These are phyloP conservation scores for Psittacula derbiana DNA, from an alignment of 2,797 vertebrate genomes.

Conservation along the genomic window DNA sequence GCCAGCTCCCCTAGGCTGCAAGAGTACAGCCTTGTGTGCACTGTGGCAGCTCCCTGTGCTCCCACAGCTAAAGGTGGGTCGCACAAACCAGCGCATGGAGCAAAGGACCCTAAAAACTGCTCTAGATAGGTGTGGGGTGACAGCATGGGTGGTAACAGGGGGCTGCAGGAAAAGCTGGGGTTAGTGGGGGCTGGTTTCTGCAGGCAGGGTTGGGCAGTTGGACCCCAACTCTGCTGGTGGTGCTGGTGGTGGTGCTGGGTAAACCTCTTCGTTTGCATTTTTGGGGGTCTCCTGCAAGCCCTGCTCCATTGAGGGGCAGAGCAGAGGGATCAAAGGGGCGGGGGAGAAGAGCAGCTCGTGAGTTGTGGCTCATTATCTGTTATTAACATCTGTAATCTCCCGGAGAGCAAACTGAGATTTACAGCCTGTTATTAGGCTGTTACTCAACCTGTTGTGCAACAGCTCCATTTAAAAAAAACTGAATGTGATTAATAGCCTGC, in stretches of 20 bases:
- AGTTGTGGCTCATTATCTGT: constrained; percentile 68
- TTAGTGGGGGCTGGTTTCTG: not conserved
- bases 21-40: not conserved
- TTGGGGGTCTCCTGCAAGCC: not conserved
- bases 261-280: not conserved
- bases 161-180: not conserved
- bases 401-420: constrained; percentile 67
- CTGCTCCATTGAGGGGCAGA: not conserved
- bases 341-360: constrained; percentile 34
- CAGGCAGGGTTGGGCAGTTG: not conserved
- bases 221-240: not conserved
- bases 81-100: fast-evolving
- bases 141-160: not conserved
- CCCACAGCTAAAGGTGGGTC: not conserved
- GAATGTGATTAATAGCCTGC: constrained; percentile 58
- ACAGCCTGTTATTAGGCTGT: constrained; percentile 66
- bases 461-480: constrained; percentile 12
- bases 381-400: constrained; percentile 71
- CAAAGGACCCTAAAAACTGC: not conserved
- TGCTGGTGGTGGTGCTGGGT: not conserved
- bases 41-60: not conserved
- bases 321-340: constrained; percentile 40
- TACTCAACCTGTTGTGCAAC: constrained; percentile 70
- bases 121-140: not conserved
- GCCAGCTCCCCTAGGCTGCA: not conserved